phyloP scores from a whole-genome alignment of 2,888 invertebrate genomes.

The Noctua fimbriata region DNA sequence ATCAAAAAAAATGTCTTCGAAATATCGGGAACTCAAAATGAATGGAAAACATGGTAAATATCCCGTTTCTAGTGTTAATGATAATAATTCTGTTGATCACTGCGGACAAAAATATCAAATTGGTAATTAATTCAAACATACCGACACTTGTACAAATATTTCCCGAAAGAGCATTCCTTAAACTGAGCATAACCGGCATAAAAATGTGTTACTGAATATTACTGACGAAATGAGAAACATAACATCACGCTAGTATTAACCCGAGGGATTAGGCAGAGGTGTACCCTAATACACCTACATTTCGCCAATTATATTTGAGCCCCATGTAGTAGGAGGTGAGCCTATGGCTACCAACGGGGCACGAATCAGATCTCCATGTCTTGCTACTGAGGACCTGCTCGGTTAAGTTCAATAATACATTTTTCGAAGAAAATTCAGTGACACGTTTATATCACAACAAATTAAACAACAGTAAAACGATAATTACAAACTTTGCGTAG shows the following conservation, averaged over 20 bases:
- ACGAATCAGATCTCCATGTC: neutral
- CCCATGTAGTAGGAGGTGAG: neutral
- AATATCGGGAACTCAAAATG: too few relatives aligned
- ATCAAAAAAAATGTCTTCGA: neutral
- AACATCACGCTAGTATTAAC: neutral
- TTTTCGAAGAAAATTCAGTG: neutral
- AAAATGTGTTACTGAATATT: neutral
- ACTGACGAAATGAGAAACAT: neutral
- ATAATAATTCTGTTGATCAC: neutral
- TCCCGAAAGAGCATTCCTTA: neutral
- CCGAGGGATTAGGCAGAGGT: neutral
- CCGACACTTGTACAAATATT: neutral
- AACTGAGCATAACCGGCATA: neutral
- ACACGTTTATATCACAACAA: constrained; percentile 43
- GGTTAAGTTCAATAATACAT: neutral
- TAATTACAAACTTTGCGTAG: constrained; percentile 48
- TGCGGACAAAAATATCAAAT: neutral
- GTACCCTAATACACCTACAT: neutral
- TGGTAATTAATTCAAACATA: neutral
- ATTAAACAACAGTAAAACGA: constrained; percentile 56
- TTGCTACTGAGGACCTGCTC: neutral
- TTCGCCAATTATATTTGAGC: neutral
- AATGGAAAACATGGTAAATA: too few relatives aligned
- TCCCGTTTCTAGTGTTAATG: too few relatives aligned
- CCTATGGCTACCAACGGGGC: neutral